Conservation (phyloP, 1,140 invertebrate genomes). For the Lucilia sericata region DNA sequence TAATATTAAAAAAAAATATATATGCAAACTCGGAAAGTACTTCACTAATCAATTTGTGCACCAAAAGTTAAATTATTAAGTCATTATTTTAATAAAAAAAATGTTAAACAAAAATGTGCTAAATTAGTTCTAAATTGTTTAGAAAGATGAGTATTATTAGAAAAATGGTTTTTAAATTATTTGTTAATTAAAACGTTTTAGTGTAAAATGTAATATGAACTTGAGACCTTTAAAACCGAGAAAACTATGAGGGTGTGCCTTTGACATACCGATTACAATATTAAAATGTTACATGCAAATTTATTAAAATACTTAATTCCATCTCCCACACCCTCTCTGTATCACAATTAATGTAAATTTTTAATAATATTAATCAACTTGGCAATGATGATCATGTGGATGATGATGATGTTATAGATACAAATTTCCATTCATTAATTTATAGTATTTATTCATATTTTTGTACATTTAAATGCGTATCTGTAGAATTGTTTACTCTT, state of each 20-base stretch:
- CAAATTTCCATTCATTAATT: not conserved
- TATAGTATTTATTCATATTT: no score
- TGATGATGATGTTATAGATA: not conserved
- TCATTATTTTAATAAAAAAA: not conserved
- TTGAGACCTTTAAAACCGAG: conserved; percentile 15
- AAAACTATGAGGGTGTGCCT: not conserved
- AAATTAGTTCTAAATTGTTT: not conserved
- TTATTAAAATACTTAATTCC: not conserved
- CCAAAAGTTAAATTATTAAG: not conserved
- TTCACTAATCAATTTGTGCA: no score
- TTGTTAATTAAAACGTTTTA: conserved; percentile 3
- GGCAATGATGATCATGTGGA: not conserved
- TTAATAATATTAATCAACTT: no score
- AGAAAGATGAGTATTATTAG: not conserved
- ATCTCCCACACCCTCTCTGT: no score
- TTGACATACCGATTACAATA: not conserved
- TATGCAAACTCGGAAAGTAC: no score
- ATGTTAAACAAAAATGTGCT: conserved; percentile 2
- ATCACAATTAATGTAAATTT: not conserved
- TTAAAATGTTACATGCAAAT: not conserved
- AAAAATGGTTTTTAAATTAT: conserved; percentile 7
- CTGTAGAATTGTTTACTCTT: not conserved
- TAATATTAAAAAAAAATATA: no score
- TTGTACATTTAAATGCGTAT: not conserved
- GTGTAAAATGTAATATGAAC: not conserved